phyloP scores from a whole-genome alignment of 2,797 vertebrate genomes.

The Crenichthys baileyi region DNA sequence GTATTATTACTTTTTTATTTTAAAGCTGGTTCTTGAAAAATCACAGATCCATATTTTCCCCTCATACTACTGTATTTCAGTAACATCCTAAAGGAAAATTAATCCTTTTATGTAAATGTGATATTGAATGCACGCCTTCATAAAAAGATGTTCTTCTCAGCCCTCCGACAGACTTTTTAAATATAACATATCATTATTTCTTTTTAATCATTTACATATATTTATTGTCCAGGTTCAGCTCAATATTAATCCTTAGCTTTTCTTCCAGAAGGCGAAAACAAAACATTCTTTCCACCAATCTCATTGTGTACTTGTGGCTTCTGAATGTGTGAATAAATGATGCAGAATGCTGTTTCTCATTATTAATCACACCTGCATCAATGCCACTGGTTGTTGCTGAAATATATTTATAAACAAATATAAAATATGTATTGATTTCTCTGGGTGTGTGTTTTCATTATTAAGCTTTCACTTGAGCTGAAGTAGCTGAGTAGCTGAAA shows the following conservation, averaged over 20 bases:
- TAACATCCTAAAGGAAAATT: background rate
- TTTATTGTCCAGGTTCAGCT: conserved; percentile 44
- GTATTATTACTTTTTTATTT: too few species aligned
- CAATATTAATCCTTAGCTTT: conserved; percentile 44
- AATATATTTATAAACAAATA: conserved; percentile 28
- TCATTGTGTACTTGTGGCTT: conserved; percentile 44
- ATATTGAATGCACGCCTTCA: background rate
- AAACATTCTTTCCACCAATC: conserved; percentile 48
- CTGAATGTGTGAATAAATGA: conserved; percentile 55
- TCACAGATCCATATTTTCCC: background rate
- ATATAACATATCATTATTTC: conserved; percentile 31
- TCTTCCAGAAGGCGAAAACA: conserved; percentile 42
- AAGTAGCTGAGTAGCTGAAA: conserved; percentile 67
- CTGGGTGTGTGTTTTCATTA: conserved; percentile 60
- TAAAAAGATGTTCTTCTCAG: conserved; percentile 20
- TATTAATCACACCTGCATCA: conserved; percentile 65
- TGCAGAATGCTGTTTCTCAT: conserved; percentile 54
- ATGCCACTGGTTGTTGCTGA: conserved; percentile 47
- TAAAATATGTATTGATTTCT: conserved; percentile 46
- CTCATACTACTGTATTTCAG: background rate
- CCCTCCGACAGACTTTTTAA: conserved; percentile 27
- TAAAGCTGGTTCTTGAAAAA: background rate
- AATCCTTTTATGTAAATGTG: background rate
- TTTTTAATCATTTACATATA: conserved; percentile 35
- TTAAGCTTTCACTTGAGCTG: conserved; percentile 69